Evolutionary conservation across 2,888 invertebrate species (phyloP), one percentile per base, ranked within the genome.

Genomic region (Ariolimax columbianus): DNA sequence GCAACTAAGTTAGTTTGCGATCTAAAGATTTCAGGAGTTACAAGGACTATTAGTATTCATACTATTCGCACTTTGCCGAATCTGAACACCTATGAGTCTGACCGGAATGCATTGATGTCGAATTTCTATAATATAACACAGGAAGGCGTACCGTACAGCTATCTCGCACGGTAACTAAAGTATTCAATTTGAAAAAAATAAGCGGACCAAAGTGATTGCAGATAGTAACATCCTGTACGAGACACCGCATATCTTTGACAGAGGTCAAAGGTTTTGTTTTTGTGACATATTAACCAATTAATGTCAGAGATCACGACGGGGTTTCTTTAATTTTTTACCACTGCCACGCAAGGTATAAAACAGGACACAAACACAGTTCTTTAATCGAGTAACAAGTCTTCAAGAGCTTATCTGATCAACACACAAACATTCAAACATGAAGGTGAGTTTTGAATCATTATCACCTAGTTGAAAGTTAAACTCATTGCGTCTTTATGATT

Each of bases 211-310:
- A 47, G 9, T 36, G 23, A 68, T 3, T 19, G 36, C 9, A 36
- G 68, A 68, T 36, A 68, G 68, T 36, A 26, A 68, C 68, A 68
- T 33, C 68, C 33, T 68, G 68, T 68, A 3, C 68, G 14, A 3
- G 36, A 68, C 68, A 68, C 33, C 36, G 68, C 36, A 11, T 33
- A 68, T 36, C 68, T 55, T 55, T 68, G 36, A 68, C 68, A 36
- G 68, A 36, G 68, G 68, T 68, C 68, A 66, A 30, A 30, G 66
- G 66, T 66, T 66, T n/a, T 66, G 68, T 68, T 68, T 33, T 33
- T 23, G 55, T 19, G 55, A 55, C 23, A 55, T 55, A 19, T 55
- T 55, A 55, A 55, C 9, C 55, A 55, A 19, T 19, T 19, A 23
- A 19, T 55, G 23, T 3, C 17, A 9, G 17, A 23, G 3, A 55